Percentiles rank a stretch among this genome's conserved stretches.
Evolutionary conservation across 2,888 invertebrate species (phyloP).

Genomic region (Encarsia formosa): DNA sequence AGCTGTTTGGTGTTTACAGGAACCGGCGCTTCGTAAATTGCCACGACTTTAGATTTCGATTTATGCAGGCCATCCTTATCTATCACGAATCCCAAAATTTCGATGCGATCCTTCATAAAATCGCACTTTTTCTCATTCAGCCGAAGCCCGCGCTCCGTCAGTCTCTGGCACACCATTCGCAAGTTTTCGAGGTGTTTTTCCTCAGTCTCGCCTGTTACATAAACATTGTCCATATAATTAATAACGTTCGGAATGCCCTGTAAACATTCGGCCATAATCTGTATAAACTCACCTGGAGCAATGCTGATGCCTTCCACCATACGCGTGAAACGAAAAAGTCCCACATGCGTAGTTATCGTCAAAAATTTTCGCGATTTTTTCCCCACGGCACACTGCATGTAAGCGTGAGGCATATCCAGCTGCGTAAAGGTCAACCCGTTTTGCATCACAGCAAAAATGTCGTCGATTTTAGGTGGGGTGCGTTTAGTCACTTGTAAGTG

Average conservation of each 20-base stretch:
- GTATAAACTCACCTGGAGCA: slow-evolving; percentile 5
- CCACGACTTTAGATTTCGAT: slow-evolving; percentile 8
- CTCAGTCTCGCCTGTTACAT: slow-evolving; percentile 24
- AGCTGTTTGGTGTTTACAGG: slow-evolving; percentile 12
- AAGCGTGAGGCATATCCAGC: slow-evolving; percentile 20
- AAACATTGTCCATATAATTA: slow-evolving; percentile 32
- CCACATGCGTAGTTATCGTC: slow-evolving; percentile 11
- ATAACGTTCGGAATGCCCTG: slow-evolving; percentile 26
- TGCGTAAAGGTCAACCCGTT: slow-evolving; percentile 13
- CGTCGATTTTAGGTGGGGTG: slow-evolving; percentile 10
- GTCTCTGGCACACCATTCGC: slow-evolving; percentile 24
- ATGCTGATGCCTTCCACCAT: slow-evolving; percentile 10
- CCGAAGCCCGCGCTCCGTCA: slow-evolving; percentile 28
- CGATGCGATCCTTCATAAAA: slow-evolving; percentile 29
- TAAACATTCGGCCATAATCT: slow-evolving; percentile 22
- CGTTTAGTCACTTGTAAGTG: slow-evolving; percentile 26
- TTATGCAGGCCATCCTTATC: slow-evolving; percentile 30
- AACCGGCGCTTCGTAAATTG: slow-evolving; percentile 12
- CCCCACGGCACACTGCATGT: slow-evolving; percentile 26
- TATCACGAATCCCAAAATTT: slow-evolving; percentile 32
- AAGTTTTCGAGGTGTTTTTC: slow-evolving; percentile 27
- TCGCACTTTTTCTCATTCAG: slow-evolving; percentile 31
- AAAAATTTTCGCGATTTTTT: slow-evolving; percentile 17
- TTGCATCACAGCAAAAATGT: slow-evolving; percentile 17
- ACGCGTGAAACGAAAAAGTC: slow-evolving; percentile 5